phyloP scores from a whole-genome alignment of 2,113 vertebrate genomes.

The Nothobranchius furzeri region DNA sequence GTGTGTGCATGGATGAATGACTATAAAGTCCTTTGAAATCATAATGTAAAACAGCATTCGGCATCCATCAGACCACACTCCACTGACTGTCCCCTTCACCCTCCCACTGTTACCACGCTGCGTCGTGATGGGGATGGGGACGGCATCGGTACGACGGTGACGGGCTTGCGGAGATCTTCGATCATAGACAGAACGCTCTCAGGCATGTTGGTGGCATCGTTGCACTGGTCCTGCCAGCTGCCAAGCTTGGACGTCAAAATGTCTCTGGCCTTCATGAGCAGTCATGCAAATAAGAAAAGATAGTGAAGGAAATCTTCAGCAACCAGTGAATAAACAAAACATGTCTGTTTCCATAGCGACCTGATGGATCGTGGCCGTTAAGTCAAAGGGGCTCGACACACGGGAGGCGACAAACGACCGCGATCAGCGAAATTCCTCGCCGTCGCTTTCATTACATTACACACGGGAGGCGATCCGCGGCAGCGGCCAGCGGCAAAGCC shows the following conservation, averaged over 20 bases:
- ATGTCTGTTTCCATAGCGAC: conserved; percentile 41
- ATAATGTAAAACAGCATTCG: neutral
- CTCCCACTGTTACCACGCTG: conserved; percentile 76
- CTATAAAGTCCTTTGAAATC: too few species aligned
- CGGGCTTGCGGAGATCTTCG: conserved; percentile 82
- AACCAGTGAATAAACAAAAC: conserved; percentile 3
- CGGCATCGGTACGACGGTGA: conserved; percentile 86
- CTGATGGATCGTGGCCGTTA: neutral
- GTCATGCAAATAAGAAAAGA: neutral
- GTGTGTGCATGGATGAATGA: too few species aligned
- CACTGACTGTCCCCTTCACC: neutral
- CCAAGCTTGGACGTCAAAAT: conserved; percentile 83
- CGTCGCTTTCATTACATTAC: too few species aligned
- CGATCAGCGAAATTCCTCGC: too few species aligned
- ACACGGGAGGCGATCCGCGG: too few species aligned
- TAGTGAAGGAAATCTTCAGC: conserved; percentile 33
- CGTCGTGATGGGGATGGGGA: conserved; percentile 86
- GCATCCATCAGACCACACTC: neutral
- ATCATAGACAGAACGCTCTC: conserved; percentile 88
- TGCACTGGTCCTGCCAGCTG: conserved; percentile 91
- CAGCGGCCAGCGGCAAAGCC: too few species aligned
- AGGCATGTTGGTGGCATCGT: conserved; percentile 88
- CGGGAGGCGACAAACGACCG: too few species aligned
- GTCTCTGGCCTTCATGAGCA: conserved; percentile 62
- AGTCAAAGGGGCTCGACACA: conserved; percentile 2